Conservation (phyloP, 2,888 invertebrate species). For the Tenthredo scrophulariae region DNA sequence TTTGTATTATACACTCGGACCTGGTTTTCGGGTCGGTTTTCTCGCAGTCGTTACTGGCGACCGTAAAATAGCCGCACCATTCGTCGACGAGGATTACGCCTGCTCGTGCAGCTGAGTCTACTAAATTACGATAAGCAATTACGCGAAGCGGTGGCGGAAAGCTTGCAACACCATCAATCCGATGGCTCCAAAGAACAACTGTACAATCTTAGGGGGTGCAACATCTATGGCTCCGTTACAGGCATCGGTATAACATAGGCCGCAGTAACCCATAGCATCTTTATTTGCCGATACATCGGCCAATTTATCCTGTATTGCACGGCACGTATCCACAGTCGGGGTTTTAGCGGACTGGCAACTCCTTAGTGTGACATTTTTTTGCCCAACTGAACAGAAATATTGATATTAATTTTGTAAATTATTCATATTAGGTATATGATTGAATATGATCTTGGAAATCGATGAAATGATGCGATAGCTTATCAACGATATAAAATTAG, state of each 20-base stretch:
- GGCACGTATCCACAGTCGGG: slow-evolving; percentile 68
- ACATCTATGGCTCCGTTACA: slow-evolving; percentile 68
- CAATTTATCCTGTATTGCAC: slow-evolving; percentile 59
- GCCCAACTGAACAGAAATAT: slow-evolving; percentile 57
- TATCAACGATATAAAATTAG: not conserved
- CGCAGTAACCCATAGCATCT: slow-evolving; percentile 63
- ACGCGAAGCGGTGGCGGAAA: slow-evolving; percentile 29
- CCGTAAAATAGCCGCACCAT: slow-evolving; percentile 15
- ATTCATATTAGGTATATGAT: not conserved
- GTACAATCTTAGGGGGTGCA: slow-evolving; percentile 19
- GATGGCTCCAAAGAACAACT: slow-evolving; percentile 9
- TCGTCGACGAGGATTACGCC: slow-evolving; percentile 28
- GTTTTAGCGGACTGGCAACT: slow-evolving; percentile 70
- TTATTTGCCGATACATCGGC: not conserved
- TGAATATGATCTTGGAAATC: not conserved
- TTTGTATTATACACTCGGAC: slow-evolving; percentile 30
- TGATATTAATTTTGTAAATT: not conserved
- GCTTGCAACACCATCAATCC: slow-evolving; percentile 34
- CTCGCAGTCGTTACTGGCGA: not conserved
- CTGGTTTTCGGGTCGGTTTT: slow-evolving; percentile 24
- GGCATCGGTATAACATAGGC: slow-evolving; percentile 66
- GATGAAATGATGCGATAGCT: not conserved
- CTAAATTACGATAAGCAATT: slow-evolving; percentile 40
- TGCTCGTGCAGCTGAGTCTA: slow-evolving; percentile 47
- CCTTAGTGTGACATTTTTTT: slow-evolving; percentile 63